These are phyloP conservation scores for Hirudinaria manillensis DNA, from an alignment of 2,888 invertebrate species.

Conservation along the genomic window DNA sequence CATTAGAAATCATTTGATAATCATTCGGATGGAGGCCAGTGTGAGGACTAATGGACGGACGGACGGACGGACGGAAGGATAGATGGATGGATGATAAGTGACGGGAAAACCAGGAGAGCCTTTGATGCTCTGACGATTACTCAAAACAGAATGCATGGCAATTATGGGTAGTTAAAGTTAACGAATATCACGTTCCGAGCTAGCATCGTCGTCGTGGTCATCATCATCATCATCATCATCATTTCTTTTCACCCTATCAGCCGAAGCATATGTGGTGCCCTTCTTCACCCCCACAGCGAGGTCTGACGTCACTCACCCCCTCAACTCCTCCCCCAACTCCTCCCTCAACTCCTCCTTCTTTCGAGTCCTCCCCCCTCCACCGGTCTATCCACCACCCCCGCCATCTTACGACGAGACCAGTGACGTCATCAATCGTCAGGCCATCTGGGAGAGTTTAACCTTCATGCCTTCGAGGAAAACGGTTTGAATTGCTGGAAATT, in stretches of 20 bases:
- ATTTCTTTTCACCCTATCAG: background rate
- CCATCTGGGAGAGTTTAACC: slow-evolving; percentile 33
- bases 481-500: slow-evolving; percentile 8
- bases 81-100: too few species aligned
- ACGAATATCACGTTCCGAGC: background rate
- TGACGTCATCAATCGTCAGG: slow-evolving; percentile 35
- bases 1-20: too few species aligned
- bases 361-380: slow-evolving; percentile 36
- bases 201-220: background rate
- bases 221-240: slow-evolving; percentile 2
- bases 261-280: background rate
- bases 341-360: background rate
- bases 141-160: too few species aligned
- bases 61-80: too few species aligned
- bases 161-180: too few species aligned
- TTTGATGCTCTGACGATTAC: too few species aligned
- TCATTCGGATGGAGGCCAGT: too few species aligned
- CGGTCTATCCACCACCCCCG: slow-evolving; percentile 38
- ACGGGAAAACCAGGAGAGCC: too few species aligned
- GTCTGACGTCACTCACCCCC: background rate
- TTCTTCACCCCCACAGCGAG: background rate
- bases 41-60: too few species aligned
- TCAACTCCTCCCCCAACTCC: background rate
- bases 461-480: slow-evolving; percentile 31
- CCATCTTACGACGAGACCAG: slow-evolving; percentile 36